These are phyloP conservation scores for Cyanoramphus novaezelandiae DNA, from an alignment of 2,113 vertebrate genomes.

Conservation along the genomic window DNA sequence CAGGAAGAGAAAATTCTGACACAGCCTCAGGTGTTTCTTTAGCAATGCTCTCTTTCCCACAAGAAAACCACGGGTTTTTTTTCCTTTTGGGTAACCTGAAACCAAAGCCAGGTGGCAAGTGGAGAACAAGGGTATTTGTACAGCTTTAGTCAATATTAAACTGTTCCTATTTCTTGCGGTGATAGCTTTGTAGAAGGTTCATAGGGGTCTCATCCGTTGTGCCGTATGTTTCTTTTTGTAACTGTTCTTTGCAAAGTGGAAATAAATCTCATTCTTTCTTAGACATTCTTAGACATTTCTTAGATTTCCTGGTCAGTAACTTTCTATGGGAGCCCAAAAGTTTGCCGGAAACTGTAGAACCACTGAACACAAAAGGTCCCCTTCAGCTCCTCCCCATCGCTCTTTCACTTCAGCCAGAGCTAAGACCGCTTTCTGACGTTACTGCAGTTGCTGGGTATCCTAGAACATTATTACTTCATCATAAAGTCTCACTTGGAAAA, in stretches of 20 bases:
- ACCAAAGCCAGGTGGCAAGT: background rate
- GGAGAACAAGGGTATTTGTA: background rate
- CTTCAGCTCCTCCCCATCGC: background rate
- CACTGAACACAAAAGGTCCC: background rate
- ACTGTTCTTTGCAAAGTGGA: background rate
- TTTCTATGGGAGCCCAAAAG: background rate
- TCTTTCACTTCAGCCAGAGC: background rate
- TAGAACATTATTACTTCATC: background rate
- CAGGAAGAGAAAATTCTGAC: background rate
- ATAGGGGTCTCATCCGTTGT: background rate
- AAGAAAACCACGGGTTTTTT: background rate
- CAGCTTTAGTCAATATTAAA: background rate
- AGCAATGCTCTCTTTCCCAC: background rate
- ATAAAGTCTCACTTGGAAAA: background rate
- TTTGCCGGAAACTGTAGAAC: background rate
- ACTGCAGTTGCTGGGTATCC: background rate
- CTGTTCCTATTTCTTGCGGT: background rate
- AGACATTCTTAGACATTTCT: background rate
- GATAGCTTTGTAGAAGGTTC: background rate
- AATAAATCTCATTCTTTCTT: background rate
- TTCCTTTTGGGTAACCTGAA: background rate
- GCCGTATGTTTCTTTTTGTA: background rate
- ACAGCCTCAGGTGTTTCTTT: background rate
- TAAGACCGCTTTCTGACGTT: background rate
- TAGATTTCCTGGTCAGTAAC: background rate